Base-by-base conservation (phyloP, 2,797 vertebrate species). In the Ctenopoma kingsleyae region DNA sequence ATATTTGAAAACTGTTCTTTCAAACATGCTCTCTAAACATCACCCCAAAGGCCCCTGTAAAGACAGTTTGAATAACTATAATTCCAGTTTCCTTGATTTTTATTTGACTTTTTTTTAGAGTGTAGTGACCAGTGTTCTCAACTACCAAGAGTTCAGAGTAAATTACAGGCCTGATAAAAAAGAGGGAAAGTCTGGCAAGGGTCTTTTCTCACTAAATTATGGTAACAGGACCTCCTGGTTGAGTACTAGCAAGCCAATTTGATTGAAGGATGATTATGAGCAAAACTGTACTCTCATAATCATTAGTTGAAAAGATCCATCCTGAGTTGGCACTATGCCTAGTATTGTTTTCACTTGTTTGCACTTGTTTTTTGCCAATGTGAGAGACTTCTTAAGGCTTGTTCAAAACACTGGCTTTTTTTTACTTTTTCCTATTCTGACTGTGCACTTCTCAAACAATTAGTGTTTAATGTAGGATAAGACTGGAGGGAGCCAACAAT, bases 181-280 rank as follows among this genome's bases (percentile, higher is more conserved):
- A 49, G 49, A 82, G 58, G 32, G 46, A 67, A 62, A 69, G 76
- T 83, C 85, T 88, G 83, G 73, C 87, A 82, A 68, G 71, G 79
- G 70, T 84, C 82, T 84, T 90, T 91, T 92, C 83, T 86, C 68
- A 68, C 80, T 83, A 74, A 74, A 92, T 80, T 85, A 82, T 63
- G 56, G 50, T 80, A 89, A 90, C 69, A 79, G 87, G 91, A 91
- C 86, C 89, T 89, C 84, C 82, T 87, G 60, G 74, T 80, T 87
- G 52, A 79, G 51, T 46, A 65, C 65, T 66, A 63, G 73, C 54
- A 60, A 81, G 17, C 62, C 74, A 80, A 76, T 79, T 83, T 76
- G 90, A 91, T 90, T 92, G 71, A 83, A 87, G 82, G 73, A 83
- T 83, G 85, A 92, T 92, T 87, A 71, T 48, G 30, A 84, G 64